These are phyloP conservation scores for Nowickia ferox DNA, from an alignment of 2,888 invertebrate genomes.

Conservation along the genomic window DNA sequence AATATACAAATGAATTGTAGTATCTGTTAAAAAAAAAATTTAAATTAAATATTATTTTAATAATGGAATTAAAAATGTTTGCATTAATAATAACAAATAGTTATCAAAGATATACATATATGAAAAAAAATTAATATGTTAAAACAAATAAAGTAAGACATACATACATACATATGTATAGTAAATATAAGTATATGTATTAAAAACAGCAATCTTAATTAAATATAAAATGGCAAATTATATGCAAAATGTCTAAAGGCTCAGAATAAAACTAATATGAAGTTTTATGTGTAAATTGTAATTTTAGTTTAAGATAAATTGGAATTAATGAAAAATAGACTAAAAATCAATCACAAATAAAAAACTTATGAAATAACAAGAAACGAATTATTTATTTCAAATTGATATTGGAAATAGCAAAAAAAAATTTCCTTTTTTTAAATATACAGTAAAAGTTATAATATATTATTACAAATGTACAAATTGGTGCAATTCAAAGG, in stretches of 20 bases:
- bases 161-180: not conserved
- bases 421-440: too few relatives aligned
- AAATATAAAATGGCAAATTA: conserved; percentile 10
- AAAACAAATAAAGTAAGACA: conserved; percentile 23
- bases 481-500: too few relatives aligned
- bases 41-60: conserved; percentile 43
- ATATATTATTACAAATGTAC: too few relatives aligned
- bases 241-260: conserved; percentile 13
- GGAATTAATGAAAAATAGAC: not conserved
- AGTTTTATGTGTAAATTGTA: conserved; percentile 51
- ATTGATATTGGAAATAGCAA: not conserved
- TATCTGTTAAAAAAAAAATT: conserved; percentile 1
- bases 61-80: conserved; percentile 39
- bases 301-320: conserved; percentile 18
- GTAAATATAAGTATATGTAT: not conserved
- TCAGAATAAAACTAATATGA: not conserved
- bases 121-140: conserved; percentile 6
- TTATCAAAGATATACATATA: not conserved
- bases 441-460: too few relatives aligned
- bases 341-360: conserved; percentile 5
- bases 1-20: not conserved
- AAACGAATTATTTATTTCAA: not conserved
- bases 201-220: conserved; percentile 17
- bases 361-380: not conserved
- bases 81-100: conserved; percentile 44